Evolutionary conservation across 2,888 invertebrate genomes (phyloP).

Genomic region (Zygogramma bicolorata): DNA sequence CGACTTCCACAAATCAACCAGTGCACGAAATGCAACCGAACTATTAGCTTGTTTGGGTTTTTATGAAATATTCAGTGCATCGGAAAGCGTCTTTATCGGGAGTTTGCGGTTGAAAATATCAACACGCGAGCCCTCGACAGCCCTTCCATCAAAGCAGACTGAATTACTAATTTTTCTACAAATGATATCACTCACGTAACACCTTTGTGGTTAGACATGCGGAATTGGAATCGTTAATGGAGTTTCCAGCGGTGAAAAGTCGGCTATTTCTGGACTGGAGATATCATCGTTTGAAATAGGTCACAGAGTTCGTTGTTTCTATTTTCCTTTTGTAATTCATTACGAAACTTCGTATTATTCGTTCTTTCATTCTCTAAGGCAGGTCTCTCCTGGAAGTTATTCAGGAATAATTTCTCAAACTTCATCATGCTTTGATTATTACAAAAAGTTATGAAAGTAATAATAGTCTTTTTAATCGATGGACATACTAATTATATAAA

Average conservation of each 20-base stretch:
- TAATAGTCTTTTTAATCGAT: too few species aligned
- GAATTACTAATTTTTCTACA: constrained; percentile 53
- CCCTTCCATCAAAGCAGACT: constrained; percentile 36
- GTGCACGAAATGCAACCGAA: constrained; percentile 52
- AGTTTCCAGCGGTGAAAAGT: constrained; percentile 1
- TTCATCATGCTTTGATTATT: too few species aligned
- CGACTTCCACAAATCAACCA: constrained; percentile 62
- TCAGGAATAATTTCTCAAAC: too few species aligned
- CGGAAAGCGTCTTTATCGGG: constrained; percentile 50
- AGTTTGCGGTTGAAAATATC: constrained; percentile 55
- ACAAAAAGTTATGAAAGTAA: too few species aligned
- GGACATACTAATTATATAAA: too few species aligned
- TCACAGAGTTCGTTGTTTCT: background rate
- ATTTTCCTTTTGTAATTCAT: background rate
- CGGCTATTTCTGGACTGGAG: background rate
- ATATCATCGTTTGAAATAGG: background rate
- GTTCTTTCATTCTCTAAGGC: too few species aligned
- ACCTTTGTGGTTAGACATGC: constrained; percentile 25
- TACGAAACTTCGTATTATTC: too few species aligned
- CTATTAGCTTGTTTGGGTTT: constrained; percentile 62
- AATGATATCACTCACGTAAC: constrained; percentile 50
- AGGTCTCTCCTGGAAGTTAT: too few species aligned
- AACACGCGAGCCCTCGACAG: constrained; percentile 50
- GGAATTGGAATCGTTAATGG: constrained; percentile 31
- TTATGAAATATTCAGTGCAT: constrained; percentile 57